phyloP scores from a whole-genome alignment of 2,888 invertebrate species.

The Dendrolimus pini region DNA sequence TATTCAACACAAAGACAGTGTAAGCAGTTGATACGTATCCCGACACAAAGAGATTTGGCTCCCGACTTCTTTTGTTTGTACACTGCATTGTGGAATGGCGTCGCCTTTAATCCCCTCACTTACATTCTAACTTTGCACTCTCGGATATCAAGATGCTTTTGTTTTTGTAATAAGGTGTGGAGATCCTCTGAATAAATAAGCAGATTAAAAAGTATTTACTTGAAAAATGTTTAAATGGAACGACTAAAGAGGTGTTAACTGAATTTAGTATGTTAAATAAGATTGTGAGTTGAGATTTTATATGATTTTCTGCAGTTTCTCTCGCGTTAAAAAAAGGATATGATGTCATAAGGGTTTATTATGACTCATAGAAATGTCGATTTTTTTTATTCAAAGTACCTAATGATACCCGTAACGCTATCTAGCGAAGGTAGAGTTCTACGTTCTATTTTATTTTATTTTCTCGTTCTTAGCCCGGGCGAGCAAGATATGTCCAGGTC shows the following conservation, averaged over 20 bases:
- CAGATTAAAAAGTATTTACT: not conserved
- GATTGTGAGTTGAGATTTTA: too few relatives aligned
- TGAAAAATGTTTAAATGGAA: not conserved
- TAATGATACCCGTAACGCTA: too few relatives aligned
- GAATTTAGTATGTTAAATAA: too few relatives aligned
- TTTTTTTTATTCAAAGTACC: too few relatives aligned
- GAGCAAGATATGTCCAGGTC: too few relatives aligned
- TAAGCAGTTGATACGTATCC: constrained; percentile 10
- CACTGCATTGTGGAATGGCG: not conserved
- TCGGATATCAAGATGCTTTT: not conserved
- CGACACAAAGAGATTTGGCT: constrained; percentile 10
- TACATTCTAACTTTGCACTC: not conserved
- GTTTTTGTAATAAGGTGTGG: not conserved
- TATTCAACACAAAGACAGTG: constrained; percentile 6
- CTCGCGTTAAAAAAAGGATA: too few relatives aligned
- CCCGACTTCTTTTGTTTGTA: constrained; percentile 10
- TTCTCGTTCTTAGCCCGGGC: too few relatives aligned
- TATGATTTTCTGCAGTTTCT: too few relatives aligned
- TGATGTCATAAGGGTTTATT: too few relatives aligned
- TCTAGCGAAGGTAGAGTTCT: too few relatives aligned
- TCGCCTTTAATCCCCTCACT: not conserved
- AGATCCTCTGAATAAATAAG: not conserved
- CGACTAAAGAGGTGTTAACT: not conserved
- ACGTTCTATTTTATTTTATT: too few relatives aligned
- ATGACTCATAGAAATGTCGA: too few relatives aligned